Conservation (phyloP, 2,888 invertebrate species). For the Epinotia demarniana region DNA sequence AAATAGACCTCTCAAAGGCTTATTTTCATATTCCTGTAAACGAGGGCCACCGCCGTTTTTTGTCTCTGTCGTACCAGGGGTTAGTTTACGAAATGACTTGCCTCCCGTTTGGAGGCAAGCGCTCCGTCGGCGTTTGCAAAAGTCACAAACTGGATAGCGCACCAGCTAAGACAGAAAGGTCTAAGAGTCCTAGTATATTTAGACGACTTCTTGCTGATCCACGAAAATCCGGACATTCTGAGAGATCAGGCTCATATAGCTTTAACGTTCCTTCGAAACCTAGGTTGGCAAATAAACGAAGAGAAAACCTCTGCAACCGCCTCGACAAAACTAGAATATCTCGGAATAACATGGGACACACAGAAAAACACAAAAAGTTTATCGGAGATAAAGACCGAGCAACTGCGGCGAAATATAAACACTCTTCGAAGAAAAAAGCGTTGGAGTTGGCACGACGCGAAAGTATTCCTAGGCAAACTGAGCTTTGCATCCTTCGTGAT, state of each 20-base stretch:
- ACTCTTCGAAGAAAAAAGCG: background rate
- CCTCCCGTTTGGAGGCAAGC: background rate
- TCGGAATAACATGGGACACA: background rate
- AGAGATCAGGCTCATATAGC: slow-evolving; percentile 18
- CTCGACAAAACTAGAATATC: background rate
- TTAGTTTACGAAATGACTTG: slow-evolving; percentile 38
- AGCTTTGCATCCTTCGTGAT: slow-evolving; percentile 37
- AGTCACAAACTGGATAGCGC: slow-evolving; percentile 45
- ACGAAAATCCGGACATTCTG: slow-evolving; percentile 19
- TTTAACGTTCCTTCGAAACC: slow-evolving; percentile 13
- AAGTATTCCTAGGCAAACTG: slow-evolving; percentile 35
- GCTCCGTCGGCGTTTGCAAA: slow-evolving; percentile 42
- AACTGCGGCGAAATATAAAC: too few relatives aligned
- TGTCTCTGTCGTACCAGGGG: slow-evolving; percentile 19
- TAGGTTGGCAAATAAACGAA: slow-evolving; percentile 26
- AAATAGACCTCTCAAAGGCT: slow-evolving; percentile 46
- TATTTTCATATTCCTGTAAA: slow-evolving; percentile 46
- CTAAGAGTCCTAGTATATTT: slow-evolving; percentile 38
- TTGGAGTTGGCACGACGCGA: slow-evolving; percentile 40
- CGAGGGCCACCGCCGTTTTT: slow-evolving; percentile 32
- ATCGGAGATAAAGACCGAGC: background rate
- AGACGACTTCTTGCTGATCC: slow-evolving; percentile 46
- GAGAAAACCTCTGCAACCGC: background rate
- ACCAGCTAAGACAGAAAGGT: slow-evolving; percentile 31
- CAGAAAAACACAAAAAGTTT: background rate